Base-by-base conservation (phyloP, 2,113 vertebrate genomes). In the Odontesthes bonariensis region DNA sequence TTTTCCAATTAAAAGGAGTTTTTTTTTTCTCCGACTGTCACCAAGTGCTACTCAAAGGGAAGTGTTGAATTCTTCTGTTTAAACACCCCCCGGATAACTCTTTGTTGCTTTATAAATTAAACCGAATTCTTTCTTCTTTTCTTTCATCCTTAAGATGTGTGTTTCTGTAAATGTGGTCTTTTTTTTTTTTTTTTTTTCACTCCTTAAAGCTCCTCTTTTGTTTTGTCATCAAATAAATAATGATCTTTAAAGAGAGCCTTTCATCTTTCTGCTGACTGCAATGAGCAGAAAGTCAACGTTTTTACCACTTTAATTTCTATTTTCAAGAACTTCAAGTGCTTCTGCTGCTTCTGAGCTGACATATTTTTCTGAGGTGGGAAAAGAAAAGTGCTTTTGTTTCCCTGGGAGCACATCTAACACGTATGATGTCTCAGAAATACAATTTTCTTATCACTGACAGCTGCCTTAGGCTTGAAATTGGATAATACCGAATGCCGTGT, bases 381-480 rank as follows among this genome's bases (percentile, higher is more conserved):
- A 8, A 35, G 35, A n/a, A n/a, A n/a, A n/a, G n/a, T 35, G 35
- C 5, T 38, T 38, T 38, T 27, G 27, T 44, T 44, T 44, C 42
- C 42, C 8, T 5, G 14, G 31, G 56, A 60, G 32, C 23, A 27
- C 68, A 49, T 7, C 44, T 11, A 14, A 23, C 3, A 44, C 10
- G 33, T 17, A 1, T 22, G 13, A 20, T 35, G 42, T 54, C 47
- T 47, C 20, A 23, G 51, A 61, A 16, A 38, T 51, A 6, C 10
- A 13, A 57, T 57, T 66, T 66, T 10, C 69, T 78, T 62, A 76
- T 82, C 64, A 46, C 14, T 53, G 35, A 7, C 67, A 70, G 56
- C 58, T 49, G 68, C 49, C 58, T n/a, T 4, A 1, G 17, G 31
- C 53, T 68, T 77, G 8, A 72, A 69, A 80, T 33, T 8, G 14